Percentiles rank a stretch among this genome's conserved stretches.
Evolutionary conservation across 2,888 invertebrate species (phyloP).

Genomic region (Dicranocentrus wangi): DNA sequence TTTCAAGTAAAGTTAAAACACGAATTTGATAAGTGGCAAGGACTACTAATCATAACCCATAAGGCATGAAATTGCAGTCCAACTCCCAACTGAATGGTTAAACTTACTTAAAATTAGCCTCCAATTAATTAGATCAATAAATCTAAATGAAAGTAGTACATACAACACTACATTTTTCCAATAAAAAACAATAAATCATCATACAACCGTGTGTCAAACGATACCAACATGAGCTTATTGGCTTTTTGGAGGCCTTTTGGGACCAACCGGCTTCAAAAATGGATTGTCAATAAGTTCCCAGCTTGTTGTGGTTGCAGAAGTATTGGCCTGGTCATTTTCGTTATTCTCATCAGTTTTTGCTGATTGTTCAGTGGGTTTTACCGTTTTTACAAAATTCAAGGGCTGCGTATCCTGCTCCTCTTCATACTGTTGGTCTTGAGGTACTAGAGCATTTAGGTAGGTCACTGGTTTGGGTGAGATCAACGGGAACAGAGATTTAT

Average conservation of each 20-base stretch:
- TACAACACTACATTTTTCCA: too few relatives aligned
- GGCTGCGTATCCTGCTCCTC: slow-evolving; percentile 76
- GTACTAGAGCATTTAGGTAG: slow-evolving; percentile 88
- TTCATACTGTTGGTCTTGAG: slow-evolving; percentile 95
- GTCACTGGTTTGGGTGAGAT: slow-evolving; percentile 88
- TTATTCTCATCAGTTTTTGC: slow-evolving; percentile 66
- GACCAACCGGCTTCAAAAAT: slow-evolving; percentile 78
- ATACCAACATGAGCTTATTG: too few relatives aligned
- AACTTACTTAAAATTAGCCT: too few relatives aligned
- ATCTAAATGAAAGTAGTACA: too few relatives aligned
- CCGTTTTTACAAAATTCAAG: slow-evolving; percentile 70
- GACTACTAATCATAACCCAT: too few relatives aligned
- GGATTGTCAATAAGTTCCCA: slow-evolving; percentile 81
- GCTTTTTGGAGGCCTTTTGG: slow-evolving; percentile 30
- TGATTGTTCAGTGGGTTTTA: slow-evolving; percentile 59
- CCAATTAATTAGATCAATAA: too few relatives aligned
- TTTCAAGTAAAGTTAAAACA: too few relatives aligned
- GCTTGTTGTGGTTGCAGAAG: slow-evolving; percentile 39
- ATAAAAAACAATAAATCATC: too few relatives aligned
- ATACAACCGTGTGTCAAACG: too few relatives aligned
- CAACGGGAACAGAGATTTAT: slow-evolving; percentile 78
- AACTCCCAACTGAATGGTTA: too few relatives aligned
- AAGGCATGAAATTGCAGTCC: too few relatives aligned
- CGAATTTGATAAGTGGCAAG: too few relatives aligned
- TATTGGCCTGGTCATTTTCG: slow-evolving; percentile 39